Conservation (phyloP, 2,888 invertebrate species). For the Anticlea derivata region DNA sequence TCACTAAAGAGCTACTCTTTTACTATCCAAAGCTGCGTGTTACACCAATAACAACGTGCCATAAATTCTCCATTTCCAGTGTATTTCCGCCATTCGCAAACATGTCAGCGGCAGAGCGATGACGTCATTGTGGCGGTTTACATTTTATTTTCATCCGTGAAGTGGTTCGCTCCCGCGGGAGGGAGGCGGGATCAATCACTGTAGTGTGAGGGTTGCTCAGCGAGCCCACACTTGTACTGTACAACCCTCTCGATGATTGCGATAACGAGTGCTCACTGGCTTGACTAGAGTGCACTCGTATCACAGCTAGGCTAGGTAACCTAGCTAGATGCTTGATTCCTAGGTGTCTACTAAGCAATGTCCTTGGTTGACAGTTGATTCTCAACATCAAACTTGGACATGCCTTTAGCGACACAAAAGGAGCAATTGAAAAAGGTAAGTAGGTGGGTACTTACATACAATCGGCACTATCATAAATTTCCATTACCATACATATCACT, state of each 20-base stretch:
- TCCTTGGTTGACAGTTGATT: too few species aligned
- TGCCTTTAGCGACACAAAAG: too few species aligned
- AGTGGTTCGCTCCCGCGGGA: neutral
- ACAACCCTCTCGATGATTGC: neutral
- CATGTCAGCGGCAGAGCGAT: conserved; percentile 1
- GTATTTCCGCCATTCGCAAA: neutral
- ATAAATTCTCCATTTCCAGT: neutral
- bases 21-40: neutral
- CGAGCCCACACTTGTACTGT: neutral
- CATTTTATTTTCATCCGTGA: conserved; percentile 3
- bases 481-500: neutral
- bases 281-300: neutral
- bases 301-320: too few species aligned
- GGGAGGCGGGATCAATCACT: neutral
- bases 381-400: too few species aligned
- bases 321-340: too few species aligned
- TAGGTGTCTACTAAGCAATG: too few species aligned
- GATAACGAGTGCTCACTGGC: neutral
- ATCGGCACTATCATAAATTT: too few species aligned
- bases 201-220: neutral
- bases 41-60: neutral
- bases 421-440: too few species aligned
- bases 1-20: too few species aligned
- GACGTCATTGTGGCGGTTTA: neutral
- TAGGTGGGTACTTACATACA: too few species aligned